Conservation (phyloP, 2,797 vertebrate genomes). For the Spheniscus humboldti region DNA sequence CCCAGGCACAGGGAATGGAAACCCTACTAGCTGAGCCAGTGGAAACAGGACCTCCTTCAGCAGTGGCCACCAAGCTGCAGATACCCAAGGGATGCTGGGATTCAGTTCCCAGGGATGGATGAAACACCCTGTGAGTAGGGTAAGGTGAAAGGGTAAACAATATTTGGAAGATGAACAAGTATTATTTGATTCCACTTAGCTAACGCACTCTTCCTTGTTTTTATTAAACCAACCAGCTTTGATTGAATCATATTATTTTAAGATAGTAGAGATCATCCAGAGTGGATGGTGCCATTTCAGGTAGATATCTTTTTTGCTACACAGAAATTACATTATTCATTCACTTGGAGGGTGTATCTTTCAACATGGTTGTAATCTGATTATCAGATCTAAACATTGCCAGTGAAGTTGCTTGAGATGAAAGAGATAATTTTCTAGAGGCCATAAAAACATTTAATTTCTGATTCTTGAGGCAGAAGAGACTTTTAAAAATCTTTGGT, state of each 20-base stretch:
- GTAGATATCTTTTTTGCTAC: not conserved
- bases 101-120: not conserved
- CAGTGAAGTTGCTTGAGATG: conserved; percentile 26
- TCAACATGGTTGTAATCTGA: not conserved
- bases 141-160: not conserved
- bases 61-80: not conserved
- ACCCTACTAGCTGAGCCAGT: not conserved
- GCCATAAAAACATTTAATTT: conserved; percentile 21
- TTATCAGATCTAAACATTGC: conserved; percentile 39
- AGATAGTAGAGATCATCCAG: not conserved
- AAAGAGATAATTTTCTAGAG: conserved; percentile 21
- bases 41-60: not conserved
- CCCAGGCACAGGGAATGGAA: not conserved
- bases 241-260: not conserved
- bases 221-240: not conserved
- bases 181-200: not conserved
- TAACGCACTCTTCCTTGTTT: not conserved
- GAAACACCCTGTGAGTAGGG: not conserved
- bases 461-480: conserved; percentile 23
- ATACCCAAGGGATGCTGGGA: not conserved
- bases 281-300: not conserved
- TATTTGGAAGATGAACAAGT: not conserved
- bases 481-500: not conserved
- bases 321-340: not conserved
- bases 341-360: not conserved